phyloP scores from a whole-genome alignment of 2,797 vertebrate genomes.

The Selene dorsalis region DNA sequence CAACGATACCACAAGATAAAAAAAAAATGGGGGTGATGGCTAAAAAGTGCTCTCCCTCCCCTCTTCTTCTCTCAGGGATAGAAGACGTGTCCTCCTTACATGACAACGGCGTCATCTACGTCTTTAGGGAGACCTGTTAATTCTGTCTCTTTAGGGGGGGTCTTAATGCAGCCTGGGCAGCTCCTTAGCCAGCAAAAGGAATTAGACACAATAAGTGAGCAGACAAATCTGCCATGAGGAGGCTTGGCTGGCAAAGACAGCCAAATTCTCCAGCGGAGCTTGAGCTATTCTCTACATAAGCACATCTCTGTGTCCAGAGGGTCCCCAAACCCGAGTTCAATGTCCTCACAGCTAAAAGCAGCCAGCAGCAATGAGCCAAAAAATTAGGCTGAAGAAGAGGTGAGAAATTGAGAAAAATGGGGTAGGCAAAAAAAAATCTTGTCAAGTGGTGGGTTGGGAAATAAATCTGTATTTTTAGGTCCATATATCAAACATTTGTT shows the following conservation, averaged over 20 bases:
- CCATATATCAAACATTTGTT: slow-evolving; percentile 48
- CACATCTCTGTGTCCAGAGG: slow-evolving; percentile 62
- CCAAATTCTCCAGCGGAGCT: slow-evolving; percentile 65
- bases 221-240: slow-evolving; percentile 66
- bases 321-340: slow-evolving; percentile 31
- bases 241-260: slow-evolving; percentile 59
- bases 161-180: slow-evolving; percentile 37
- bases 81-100: slow-evolving; percentile 30
- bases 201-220: slow-evolving; percentile 66
- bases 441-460: slow-evolving; percentile 30
- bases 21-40: slow-evolving; percentile 6
- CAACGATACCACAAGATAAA: slow-evolving; percentile 29
- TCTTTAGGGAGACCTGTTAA: slow-evolving; percentile 48
- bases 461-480: slow-evolving; percentile 56
- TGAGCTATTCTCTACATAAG: slow-evolving; percentile 63
- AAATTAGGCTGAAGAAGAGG: slow-evolving; percentile 36
- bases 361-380: slow-evolving; percentile 36
- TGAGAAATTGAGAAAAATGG: slow-evolving; percentile 29
- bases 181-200: slow-evolving; percentile 66
- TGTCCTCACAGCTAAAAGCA: slow-evolving; percentile 53
- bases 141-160: slow-evolving; percentile 49
- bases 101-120: slow-evolving; percentile 40
- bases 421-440: background rate
- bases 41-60: slow-evolving; percentile 18
- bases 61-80: slow-evolving; percentile 21